A percentile compares a stretch with the other conserved stretches of the same genome.
Evolutionary conservation across 1,140 invertebrate species (phyloP).

Genomic region (Portunus trituberculatus): DNA sequence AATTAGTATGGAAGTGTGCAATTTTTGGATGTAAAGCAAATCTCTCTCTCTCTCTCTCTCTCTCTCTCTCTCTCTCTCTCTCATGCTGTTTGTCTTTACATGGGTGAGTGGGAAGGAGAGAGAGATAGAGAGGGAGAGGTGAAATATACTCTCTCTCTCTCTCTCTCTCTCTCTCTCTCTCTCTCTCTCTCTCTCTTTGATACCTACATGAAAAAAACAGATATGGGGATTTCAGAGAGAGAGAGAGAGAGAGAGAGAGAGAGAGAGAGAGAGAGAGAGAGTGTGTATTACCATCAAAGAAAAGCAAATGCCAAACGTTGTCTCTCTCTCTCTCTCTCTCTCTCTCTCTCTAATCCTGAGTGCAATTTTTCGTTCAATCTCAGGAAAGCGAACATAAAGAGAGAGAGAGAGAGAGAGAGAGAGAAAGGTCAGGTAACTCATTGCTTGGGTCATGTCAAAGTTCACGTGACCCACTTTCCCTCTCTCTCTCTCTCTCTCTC

Average conservation of each 20-base stretch:
- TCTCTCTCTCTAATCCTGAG: neutral
- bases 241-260: conserved; percentile 28
- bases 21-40: too few species aligned
- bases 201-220: neutral
- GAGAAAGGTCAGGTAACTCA: neutral
- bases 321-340: too few species aligned
- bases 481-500: conserved; percentile 5
- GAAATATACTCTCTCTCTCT: neutral
- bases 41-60: neutral
- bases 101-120: neutral
- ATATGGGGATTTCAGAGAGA: neutral
- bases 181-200: neutral
- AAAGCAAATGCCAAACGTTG: too few species aligned
- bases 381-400: neutral
- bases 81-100: neutral
- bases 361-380: neutral
- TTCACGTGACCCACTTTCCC: conserved; percentile 10
- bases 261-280: conserved; percentile 33
- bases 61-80: neutral
- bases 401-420: neutral
- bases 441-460: neutral
- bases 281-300: neutral
- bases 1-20: neutral
- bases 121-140: neutral
- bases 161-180: conserved; percentile 30